phyloP scores from a whole-genome alignment of 2,797 vertebrate species.

The Eidolon dupreanum region DNA sequence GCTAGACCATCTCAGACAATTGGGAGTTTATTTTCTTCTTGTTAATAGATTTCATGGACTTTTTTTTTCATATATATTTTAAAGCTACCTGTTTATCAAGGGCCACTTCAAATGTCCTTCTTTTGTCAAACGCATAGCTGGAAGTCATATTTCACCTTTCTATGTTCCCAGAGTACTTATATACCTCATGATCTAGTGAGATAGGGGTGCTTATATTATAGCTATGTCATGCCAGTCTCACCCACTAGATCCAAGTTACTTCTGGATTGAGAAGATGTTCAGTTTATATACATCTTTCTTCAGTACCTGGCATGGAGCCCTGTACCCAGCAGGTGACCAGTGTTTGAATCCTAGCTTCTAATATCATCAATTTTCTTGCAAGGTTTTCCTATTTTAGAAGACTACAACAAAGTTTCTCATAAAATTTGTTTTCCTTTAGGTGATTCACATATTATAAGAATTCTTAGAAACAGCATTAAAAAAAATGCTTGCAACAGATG shows the following conservation, averaged over 20 bases:
- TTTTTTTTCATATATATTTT: background rate
- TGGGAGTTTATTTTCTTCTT: conserved; percentile 19
- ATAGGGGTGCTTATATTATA: background rate
- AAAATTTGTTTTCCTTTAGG: background rate
- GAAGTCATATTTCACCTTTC: background rate
- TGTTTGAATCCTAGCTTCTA: background rate
- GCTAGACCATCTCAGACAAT: background rate
- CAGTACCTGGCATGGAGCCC: background rate
- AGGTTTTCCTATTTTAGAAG: conserved; percentile 26
- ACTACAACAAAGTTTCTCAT: background rate
- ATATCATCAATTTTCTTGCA: background rate
- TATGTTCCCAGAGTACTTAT: background rate
- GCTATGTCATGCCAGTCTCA: background rate
- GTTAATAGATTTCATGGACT: conserved; percentile 1
- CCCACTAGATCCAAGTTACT: background rate
- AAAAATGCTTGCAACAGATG: background rate
- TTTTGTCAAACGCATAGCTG: background rate
- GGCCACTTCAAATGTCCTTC: background rate
- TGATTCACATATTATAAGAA: background rate
- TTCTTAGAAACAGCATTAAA: background rate
- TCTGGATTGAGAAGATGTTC: background rate
- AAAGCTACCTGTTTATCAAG: conserved; percentile 9
- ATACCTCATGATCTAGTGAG: background rate
- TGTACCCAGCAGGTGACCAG: background rate
- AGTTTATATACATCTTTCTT: background rate